A percentile compares a stretch with the other conserved stretches of the same genome.
phyloP scores from a whole-genome alignment of 1,140 invertebrate genomes.

The Leguminivora glycinivorella region DNA sequence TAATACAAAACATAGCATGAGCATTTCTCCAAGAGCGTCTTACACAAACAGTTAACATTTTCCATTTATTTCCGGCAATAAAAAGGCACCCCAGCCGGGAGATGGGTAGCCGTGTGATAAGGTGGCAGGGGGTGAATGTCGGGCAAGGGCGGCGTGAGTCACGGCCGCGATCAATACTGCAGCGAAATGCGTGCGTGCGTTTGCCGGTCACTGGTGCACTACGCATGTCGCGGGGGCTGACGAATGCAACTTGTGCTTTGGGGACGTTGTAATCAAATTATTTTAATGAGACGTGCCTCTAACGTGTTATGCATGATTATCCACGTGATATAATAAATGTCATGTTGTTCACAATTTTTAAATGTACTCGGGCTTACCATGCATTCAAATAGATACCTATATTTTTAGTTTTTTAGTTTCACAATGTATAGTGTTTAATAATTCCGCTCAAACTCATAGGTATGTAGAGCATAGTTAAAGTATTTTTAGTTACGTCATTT shows the following conservation, averaged over 20 bases:
- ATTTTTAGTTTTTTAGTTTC: no score
- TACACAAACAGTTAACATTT: not conserved
- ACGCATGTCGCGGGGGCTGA: conserved; percentile 37
- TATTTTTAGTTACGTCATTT: not conserved
- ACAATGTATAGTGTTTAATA: no score
- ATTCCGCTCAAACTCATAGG: no score
- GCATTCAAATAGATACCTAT: no score
- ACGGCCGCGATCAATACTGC: conserved; percentile 74
- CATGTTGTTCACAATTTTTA: no score
- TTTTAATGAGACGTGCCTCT: not conserved
- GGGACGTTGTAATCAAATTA: not conserved
- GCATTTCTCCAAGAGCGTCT: not conserved
- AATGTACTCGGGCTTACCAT: no score
- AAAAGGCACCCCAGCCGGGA: conserved; percentile 43
- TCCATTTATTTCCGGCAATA: conserved; percentile 35
- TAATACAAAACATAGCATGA: not conserved
- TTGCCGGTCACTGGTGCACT: conserved; percentile 36
- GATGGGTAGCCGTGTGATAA: conserved; percentile 38
- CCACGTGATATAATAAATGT: no score
- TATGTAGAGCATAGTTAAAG: not conserved
- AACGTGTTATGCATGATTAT: not conserved
- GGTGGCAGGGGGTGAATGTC: conserved; percentile 52
- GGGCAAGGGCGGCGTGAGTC: conserved; percentile 74
- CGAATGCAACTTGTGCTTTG: conserved; percentile 31
- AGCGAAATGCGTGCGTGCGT: conserved; percentile 51